phyloP scores from a whole-genome alignment of 2,888 invertebrate genomes.

The Uloborus plumipes region DNA sequence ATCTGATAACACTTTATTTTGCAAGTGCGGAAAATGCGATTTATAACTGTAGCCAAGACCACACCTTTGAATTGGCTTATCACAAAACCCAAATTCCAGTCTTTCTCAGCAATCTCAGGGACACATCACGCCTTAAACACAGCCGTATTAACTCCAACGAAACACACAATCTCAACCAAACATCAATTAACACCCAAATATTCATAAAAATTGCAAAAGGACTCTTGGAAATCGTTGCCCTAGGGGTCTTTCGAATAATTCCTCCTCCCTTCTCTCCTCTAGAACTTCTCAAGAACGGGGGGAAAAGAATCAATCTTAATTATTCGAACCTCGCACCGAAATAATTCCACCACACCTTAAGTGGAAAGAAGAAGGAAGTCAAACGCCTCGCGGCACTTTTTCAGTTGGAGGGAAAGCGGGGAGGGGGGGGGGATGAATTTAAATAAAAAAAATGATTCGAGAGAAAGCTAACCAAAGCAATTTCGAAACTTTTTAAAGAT shows the following conservation, averaged over 20 bases:
- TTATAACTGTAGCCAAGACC: too few relatives aligned
- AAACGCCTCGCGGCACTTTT: slow-evolving; percentile 37
- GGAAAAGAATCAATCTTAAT: slow-evolving; percentile 54
- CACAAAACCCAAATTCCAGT: too few relatives aligned
- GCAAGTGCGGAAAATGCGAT: too few relatives aligned
- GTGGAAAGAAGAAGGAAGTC: slow-evolving; percentile 14
- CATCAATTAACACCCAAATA: slow-evolving; percentile 34
- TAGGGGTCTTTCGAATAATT: slow-evolving; percentile 5
- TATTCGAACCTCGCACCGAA: slow-evolving; percentile 41
- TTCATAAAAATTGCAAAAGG: slow-evolving; percentile 35
- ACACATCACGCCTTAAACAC: too few relatives aligned
- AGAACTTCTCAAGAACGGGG: slow-evolving; percentile 9
- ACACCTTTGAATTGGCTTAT: too few relatives aligned
- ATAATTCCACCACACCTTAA: slow-evolving; percentile 56
- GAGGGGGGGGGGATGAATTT: neutral
- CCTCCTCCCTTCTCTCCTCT: slow-evolving; percentile 28
- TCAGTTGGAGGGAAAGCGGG: neutral
- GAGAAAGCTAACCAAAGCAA: slow-evolving; percentile 46
- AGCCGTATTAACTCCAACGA: too few relatives aligned
- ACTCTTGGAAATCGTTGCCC: slow-evolving; percentile 14
- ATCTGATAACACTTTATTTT: too few relatives aligned
- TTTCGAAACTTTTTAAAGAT: slow-evolving; percentile 30
- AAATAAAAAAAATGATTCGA: neutral
- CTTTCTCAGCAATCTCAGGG: too few relatives aligned
- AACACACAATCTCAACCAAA: too few relatives aligned